Percentiles rank a stretch among this genome's conserved stretches.
Conservation (phyloP, 1,140 invertebrate species). For the Drosophila nasuta region DNA sequence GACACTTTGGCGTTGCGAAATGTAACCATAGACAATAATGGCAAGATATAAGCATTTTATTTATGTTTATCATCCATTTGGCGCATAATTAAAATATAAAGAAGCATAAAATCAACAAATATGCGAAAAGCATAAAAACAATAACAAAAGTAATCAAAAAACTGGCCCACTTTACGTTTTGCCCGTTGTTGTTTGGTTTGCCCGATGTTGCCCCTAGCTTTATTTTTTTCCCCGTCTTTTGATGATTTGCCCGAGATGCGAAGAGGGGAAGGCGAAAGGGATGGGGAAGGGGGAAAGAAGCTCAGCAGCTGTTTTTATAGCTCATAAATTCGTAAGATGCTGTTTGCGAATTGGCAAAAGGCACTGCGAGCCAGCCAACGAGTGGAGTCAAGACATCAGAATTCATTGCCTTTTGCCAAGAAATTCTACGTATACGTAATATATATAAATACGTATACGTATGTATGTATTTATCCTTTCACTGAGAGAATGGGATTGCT, state of each 20-base stretch:
- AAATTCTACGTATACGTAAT: conserved; percentile 29
- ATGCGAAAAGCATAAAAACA: conserved; percentile 74
- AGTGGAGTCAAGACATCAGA: conserved; percentile 62
- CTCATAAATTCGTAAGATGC: conserved; percentile 83
- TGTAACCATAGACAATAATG: conserved; percentile 27
- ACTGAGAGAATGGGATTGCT: conserved; percentile 21
- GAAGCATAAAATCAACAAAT: conserved; percentile 73
- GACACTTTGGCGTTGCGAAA: background rate
- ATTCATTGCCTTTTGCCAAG: conserved; percentile 74
- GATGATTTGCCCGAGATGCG: background rate
- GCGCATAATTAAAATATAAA: conserved; percentile 79
- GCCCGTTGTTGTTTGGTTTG: conserved; percentile 25
- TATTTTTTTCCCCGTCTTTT: conserved; percentile 4
- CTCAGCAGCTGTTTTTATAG: conserved; percentile 81
- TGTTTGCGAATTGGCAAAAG: conserved; percentile 65
- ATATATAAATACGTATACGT: conserved; percentile 1
- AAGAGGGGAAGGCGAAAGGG: no score
- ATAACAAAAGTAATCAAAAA: conserved; percentile 82
- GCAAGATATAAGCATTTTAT: conserved; percentile 39
- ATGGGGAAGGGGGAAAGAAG: background rate
- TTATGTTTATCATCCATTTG: conserved; percentile 71
- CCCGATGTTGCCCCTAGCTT: conserved; percentile 22
- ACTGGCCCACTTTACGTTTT: conserved; percentile 61
- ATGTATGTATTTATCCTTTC: conserved; percentile 71
- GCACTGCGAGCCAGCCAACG: conserved; percentile 22